Evolutionary conservation across 2,113 vertebrate species (phyloP).

Genomic region (Jaculus jaculus): DNA sequence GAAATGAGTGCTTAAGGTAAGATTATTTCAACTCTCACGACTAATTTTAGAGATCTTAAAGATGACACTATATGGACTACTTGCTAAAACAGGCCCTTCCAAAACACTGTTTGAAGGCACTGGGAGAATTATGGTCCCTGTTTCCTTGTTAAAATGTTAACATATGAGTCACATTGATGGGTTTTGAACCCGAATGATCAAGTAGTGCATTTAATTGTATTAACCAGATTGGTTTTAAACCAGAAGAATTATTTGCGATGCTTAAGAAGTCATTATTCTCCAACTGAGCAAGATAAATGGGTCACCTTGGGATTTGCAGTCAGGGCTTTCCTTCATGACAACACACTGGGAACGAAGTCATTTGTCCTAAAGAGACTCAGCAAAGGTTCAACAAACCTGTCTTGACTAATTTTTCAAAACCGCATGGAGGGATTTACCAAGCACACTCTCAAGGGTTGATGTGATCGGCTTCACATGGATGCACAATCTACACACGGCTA

Average conservation of each 20-base stretch:
- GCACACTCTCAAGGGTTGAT: constrained; percentile 72
- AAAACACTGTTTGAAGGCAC: not conserved
- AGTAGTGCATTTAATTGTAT: constrained; percentile 75
- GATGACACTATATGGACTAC: not conserved
- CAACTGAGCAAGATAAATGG: constrained; percentile 56
- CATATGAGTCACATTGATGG: not conserved
- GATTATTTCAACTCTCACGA: not conserved
- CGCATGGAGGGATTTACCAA: constrained; percentile 69
- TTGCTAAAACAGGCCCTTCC: not conserved
- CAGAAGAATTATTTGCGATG: constrained; percentile 63
- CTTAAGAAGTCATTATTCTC: constrained; percentile 67
- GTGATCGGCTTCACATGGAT: constrained; percentile 64
- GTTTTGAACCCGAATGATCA: constrained; percentile 65
- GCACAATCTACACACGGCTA: constrained; percentile 44
- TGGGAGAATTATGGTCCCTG: not conserved
- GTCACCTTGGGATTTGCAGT: constrained; percentile 73
- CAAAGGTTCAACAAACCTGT: constrained; percentile 66
- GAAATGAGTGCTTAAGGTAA: not conserved
- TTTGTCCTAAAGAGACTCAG: constrained; percentile 63
- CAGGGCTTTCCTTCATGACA: constrained; percentile 53
- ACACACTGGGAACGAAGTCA: constrained; percentile 21
- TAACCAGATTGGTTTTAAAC: constrained; percentile 74
- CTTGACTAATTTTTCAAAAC: constrained; percentile 74
- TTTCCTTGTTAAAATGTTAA: constrained; percentile 58
- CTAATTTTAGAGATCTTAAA: constrained; percentile 33